Evolutionary conservation across 1,140 invertebrate genomes (phyloP), one percentile per base, ranked within the genome.

Genomic region (Palaemon carinicauda): DNA sequence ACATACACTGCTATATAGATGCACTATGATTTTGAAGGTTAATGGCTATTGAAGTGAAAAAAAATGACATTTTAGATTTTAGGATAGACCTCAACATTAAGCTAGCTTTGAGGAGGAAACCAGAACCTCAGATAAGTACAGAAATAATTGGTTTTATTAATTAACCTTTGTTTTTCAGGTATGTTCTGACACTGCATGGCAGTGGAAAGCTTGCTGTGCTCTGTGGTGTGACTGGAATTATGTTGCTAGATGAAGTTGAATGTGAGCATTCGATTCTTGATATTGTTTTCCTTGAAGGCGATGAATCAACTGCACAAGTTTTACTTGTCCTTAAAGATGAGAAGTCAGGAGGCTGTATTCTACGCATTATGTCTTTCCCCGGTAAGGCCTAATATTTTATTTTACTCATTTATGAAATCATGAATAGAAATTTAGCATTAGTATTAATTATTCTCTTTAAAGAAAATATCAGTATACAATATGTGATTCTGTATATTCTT

Each of bases 341-440:
- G 3, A 29, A 73, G 53, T 71, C 51, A 54, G 75, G 41, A 29
- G 77, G 77, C 3, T 80, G 65, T 54, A 31, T 86, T 3, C 50
- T 86, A 15, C 77, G 83, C 52, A 80, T 86, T 73, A 27, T 80
- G 17, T 80, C 84, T 12, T 86, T 86, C 54, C 84, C 84, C 53
- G 84, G 84, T 86, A 24, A 41, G 60, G 12, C 15, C 1, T 31
- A 24, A 19, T 27, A 3, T 15, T 1, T 24, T 24, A 27, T n/a
- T n/a, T n/a, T n/a, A n/a, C n/a, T n/a, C n/a, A n/a, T n/a, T n/a
- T n/a, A n/a, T n/a, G n/a, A n/a, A n/a, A n/a, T n/a, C n/a, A n/a
- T n/a, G n/a, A n/a, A n/a, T n/a, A n/a, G n/a, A n/a, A n/a, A 3
- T 2, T 65, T 14, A 27, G 10, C 29, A 14, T 24, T 69, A 27